Base-by-base conservation (phyloP, 2,888 invertebrate genomes). In the Cheilosia variabilis region DNA sequence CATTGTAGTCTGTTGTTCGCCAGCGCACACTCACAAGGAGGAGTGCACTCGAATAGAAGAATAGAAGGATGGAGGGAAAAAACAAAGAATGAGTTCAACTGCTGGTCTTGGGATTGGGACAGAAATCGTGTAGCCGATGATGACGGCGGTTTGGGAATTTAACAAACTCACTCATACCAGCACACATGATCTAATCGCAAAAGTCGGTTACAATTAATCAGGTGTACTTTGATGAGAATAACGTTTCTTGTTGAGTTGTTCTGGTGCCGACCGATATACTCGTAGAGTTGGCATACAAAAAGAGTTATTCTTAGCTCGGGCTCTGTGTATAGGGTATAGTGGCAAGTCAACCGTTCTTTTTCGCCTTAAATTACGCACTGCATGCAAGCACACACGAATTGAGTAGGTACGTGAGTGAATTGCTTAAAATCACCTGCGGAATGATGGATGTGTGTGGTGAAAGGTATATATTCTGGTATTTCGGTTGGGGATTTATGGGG, bases 181-280 rank as follows among this genome's bases (percentile, higher is more conserved):
- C 17, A 24, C 19, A 17, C 24, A 50, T 52, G 80, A 75, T 84
- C 55, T 65, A 76, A 80, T 80, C 80, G 75, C 79, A 79, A 75
- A 78, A 69, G 71, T 84, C 84, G 65, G 79, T 65, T 75, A 75
- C 84, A 84, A 84, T 84, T 80, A 84, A 84, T 84, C 84, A 84
- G 66, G 80, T 79, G 66, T 58, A 63, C 72, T 53, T 69, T 76
- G 75, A 84, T 84, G 75, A 58, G 71, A 84, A 75, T 80, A 84
- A 80, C 84, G 75, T 76, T 84, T 57, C 9, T 24, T 47, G 34
- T n/a, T 45, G 60, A 45, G 22, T 47, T 58, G 19, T 58, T 60
- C 52, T 55, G 27, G 19, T 45, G 57, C 34, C 63, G n/a, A 53
- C 68, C 69, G 73, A 68, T 62, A 57, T 52, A 22, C 22, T 22